A percentile compares a stretch with the other conserved stretches of the same genome.
Evolutionary conservation across 2,113 vertebrate species (phyloP).

Genomic region (Nerophis lumbriciformis): DNA sequence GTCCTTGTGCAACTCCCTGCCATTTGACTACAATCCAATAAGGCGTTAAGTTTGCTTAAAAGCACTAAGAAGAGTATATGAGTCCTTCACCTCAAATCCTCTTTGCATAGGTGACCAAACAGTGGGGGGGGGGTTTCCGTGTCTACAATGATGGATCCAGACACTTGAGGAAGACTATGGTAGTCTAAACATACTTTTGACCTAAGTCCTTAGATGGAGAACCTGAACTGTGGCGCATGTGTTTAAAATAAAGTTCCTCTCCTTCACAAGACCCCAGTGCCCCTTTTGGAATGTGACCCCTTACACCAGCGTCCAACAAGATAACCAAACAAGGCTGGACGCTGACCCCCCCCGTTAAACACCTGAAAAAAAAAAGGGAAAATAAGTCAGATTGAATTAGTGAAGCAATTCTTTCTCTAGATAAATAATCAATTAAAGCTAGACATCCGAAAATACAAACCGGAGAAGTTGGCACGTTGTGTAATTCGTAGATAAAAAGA

Average conservation of each 20-base stretch:
- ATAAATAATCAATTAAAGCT: too few species aligned
- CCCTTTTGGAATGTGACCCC: conserved; percentile 71
- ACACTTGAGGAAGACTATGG: conserved; percentile 7
- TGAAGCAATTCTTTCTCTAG: too few species aligned
- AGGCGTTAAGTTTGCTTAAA: conserved; percentile 57
- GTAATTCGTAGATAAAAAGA: too few species aligned
- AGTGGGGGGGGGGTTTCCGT: background rate
- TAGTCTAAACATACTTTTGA: conserved; percentile 13
- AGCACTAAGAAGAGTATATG: conserved; percentile 42
- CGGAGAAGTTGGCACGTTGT: background rate
- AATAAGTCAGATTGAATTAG: conserved; percentile 51
- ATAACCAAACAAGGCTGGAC: conserved; percentile 50
- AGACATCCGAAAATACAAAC: conserved; percentile 25
- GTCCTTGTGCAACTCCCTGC: conserved; percentile 38
- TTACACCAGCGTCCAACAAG: conserved; percentile 34
- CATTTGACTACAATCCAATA: conserved; percentile 60
- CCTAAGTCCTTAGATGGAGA: conserved; percentile 2
- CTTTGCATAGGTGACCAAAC: conserved; percentile 2
- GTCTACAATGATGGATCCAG: background rate
- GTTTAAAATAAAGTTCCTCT: conserved; percentile 58
- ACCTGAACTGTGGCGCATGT: conserved; percentile 30
- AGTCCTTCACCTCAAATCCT: conserved; percentile 25
- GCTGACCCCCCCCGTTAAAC: conserved; percentile 14
- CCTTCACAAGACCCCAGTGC: conserved; percentile 32
- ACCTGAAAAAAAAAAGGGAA: background rate